Base-by-base conservation (phyloP, 2,113 vertebrate genomes). In the Poeciliopsis occidentalis region DNA sequence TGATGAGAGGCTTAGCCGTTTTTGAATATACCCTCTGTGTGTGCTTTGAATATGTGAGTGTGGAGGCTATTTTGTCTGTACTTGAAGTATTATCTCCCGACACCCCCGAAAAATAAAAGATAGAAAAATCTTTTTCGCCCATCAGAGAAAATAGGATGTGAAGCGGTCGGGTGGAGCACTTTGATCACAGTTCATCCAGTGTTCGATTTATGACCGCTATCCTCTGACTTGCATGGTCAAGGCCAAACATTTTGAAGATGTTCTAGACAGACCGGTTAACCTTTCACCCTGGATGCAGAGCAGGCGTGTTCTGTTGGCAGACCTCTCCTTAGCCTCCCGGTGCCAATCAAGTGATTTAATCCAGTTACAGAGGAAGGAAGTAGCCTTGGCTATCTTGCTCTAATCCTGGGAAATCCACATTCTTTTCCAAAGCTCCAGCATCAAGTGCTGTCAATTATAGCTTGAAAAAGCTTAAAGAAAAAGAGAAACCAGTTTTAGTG, bases 341-440 rank as follows among this genome's bases (percentile, higher is more conserved):
- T 70, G 70, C 77, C 91, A 84, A 89, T 92, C 78, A 86, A 88
- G 73, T 34, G 64, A 85, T 91, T 91, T 88, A 92, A 91, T 91
- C 85, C 85, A 85, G 80, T 85, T 81, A 74, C 72, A 81, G 85
- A 69, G 79, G 63, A 84, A 76, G 17, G 73, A 76, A 88, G 73
- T 69, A 80, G 81, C 84, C 73, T 82, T 76, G 86, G 81, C 85
- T 81, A 83, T 83, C 67, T 30, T 51, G 44, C 76, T 83, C 74
- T 91, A 90, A 92, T 91, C 88, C 88, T 76, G 79, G 77, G 79
- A 90, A 92, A 90, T 92, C 84, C 83, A 60, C 41, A 30, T 79
- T 82, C 61, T 78, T 87, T 89, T 86, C 78, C 65, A 78, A 76
- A 83, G 85, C 78, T 75, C 64, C 74, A 80, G 81, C 85, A 78